phyloP scores from a whole-genome alignment of 2,888 invertebrate species.

The Hemistola chrysoprasaria region DNA sequence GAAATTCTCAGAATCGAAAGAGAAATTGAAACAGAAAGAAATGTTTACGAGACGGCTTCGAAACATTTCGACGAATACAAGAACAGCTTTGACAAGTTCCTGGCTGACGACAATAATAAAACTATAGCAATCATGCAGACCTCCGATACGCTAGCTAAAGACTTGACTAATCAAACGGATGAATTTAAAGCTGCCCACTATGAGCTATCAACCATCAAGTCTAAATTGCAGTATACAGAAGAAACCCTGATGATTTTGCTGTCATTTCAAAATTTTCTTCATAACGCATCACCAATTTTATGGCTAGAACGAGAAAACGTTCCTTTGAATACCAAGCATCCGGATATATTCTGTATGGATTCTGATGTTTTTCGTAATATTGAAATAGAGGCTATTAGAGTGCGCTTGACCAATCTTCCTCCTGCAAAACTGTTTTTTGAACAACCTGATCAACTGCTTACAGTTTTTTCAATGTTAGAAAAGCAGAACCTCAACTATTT shows the following conservation, averaged over 20 bases:
- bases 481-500: slow-evolving; percentile 74
- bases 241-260: slow-evolving; percentile 66
- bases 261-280: slow-evolving; percentile 69
- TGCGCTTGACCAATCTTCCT: slow-evolving; percentile 51
- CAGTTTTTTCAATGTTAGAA: slow-evolving; percentile 60
- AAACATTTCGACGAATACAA: slow-evolving; percentile 69
- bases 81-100: slow-evolving; percentile 72
- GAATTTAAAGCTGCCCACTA: slow-evolving; percentile 64
- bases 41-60: slow-evolving; percentile 57
- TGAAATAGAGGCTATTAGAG: slow-evolving; percentile 42
- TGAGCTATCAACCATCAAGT: slow-evolving; percentile 65
- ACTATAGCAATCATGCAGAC: slow-evolving; percentile 72
- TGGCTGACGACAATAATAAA: slow-evolving; percentile 71
- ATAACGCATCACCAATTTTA: slow-evolving; percentile 64
- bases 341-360: slow-evolving; percentile 55
- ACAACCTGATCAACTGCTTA: slow-evolving; percentile 57
- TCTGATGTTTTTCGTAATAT: slow-evolving; percentile 58
- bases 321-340: slow-evolving; percentile 44
- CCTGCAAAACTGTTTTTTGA: slow-evolving; percentile 63
- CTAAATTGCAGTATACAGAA: slow-evolving; percentile 70
- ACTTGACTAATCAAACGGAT: slow-evolving; percentile 61
- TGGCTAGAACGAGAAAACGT: slow-evolving; percentile 64
- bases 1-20: slow-evolving; percentile 68
- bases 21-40: slow-evolving; percentile 65
- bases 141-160: slow-evolving; percentile 65